These are phyloP conservation scores for Athalia circularis DNA, from an alignment of 2,888 invertebrate species.

Conservation along the genomic window DNA sequence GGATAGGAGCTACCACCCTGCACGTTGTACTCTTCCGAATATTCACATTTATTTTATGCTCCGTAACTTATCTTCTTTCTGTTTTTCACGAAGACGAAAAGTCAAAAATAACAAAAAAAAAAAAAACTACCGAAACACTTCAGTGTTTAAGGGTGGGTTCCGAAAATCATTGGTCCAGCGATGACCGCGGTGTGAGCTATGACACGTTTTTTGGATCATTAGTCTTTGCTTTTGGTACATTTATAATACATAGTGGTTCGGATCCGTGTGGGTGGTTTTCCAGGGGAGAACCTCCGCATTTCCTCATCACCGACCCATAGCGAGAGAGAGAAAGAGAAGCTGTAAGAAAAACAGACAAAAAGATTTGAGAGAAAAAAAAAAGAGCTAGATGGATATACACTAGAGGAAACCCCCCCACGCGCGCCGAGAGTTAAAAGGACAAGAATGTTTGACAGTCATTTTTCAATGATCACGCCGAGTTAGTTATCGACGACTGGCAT, in stretches of 20 bases:
- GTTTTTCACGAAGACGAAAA: background rate
- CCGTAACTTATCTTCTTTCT: no score
- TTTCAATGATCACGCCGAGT: constrained; percentile 72
- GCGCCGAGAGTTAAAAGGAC: constrained; percentile 68
- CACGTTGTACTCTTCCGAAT: no score
- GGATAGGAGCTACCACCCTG: background rate
- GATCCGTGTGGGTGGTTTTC: no score
- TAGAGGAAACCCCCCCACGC: constrained; percentile 42
- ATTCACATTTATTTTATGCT: no score
- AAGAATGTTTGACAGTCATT: constrained; percentile 73
- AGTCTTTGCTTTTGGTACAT: constrained; percentile 54
- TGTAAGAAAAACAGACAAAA: background rate
- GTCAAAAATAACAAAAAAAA: constrained; percentile 31
- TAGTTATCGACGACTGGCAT: constrained; percentile 69
- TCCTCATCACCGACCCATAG: no score
- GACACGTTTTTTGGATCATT: constrained; percentile 66
- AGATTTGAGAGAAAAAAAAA: background rate
- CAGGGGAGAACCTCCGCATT: no score
- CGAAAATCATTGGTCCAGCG: background rate
- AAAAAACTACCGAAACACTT: no score
- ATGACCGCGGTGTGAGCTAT: constrained; percentile 59
- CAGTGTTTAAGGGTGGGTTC: no score
- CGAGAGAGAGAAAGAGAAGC: background rate
- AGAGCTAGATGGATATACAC: background rate
- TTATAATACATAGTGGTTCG: no score